Percentiles rank a stretch among this genome's conserved stretches.
Evolutionary conservation across 1,140 invertebrate species (phyloP).

Genomic region (Penaeus vannamei): DNA sequence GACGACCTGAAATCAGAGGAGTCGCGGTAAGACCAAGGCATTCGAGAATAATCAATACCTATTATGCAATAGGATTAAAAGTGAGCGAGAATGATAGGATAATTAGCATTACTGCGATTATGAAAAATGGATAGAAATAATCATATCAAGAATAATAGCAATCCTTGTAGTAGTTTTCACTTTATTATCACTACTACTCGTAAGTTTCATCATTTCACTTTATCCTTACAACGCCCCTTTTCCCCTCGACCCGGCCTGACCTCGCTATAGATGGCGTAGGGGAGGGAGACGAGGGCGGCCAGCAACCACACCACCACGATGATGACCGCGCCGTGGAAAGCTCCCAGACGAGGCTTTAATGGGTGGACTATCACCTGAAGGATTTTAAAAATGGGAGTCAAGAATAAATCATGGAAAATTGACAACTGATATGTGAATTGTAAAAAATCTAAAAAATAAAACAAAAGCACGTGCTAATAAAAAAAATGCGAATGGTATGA

Average conservation of each 20-base stretch:
- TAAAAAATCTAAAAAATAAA: no score
- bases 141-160: no score
- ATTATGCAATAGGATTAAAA: background rate
- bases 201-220: no score
- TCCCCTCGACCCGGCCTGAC: conserved; percentile 57
- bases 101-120: no score
- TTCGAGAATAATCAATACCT: background rate
- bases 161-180: no score
- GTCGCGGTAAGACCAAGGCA: background rate
- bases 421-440: no score
- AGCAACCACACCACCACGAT: conserved; percentile 74
- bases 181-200: no score
- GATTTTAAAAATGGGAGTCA: background rate
- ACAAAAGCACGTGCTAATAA: no score
- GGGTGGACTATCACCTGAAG: conserved; percentile 74
- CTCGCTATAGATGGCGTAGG: conserved; percentile 74
- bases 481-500: background rate
- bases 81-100: no score
- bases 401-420: background rate
- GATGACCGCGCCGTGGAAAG: conserved; percentile 70
- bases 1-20: conserved; percentile 61
- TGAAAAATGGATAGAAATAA: no score
- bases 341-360: conserved; percentile 72
- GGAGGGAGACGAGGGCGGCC: conserved; percentile 73
- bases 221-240: background rate